A percentile compares a stretch with the other conserved stretches of the same genome.
These are phyloP conservation scores for Zaprionus kolodkinae DNA, from an alignment of 1,140 invertebrate genomes.

Conservation along the genomic window DNA sequence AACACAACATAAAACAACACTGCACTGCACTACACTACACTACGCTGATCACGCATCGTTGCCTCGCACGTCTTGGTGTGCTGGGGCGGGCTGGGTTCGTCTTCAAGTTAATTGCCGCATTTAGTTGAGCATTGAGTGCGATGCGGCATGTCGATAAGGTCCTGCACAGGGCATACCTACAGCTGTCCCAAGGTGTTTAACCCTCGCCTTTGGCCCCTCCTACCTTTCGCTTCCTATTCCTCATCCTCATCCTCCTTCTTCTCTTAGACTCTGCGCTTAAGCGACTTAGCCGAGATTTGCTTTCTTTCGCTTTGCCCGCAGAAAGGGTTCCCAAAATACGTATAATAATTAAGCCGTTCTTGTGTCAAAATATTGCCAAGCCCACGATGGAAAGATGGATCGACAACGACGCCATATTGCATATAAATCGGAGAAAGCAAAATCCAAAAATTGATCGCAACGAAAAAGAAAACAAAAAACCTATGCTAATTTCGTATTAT, in stretches of 20 bases:
- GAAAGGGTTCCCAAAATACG: not conserved
- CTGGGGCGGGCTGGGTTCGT: constrained; percentile 13
- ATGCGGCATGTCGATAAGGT: constrained; percentile 44
- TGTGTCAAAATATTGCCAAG: constrained; percentile 69
- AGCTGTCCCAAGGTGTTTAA: not conserved
- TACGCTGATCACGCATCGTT: constrained; percentile 51
- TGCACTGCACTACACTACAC: constrained; percentile 22
- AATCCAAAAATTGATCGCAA: too few species aligned
- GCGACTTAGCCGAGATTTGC: constrained; percentile 49
- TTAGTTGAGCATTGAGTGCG: constrained; percentile 46
- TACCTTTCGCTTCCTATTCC: not conserved
- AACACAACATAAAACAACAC: too few species aligned
- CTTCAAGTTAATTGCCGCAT: constrained; percentile 72
- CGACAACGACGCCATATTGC: not conserved
- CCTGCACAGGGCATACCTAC: not conserved
- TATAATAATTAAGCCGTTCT: constrained; percentile 68
- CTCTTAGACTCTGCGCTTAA: not conserved
- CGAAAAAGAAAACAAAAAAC: not conserved
- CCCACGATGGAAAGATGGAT: not conserved
- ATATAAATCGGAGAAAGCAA: not conserved
- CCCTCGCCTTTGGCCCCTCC: not conserved
- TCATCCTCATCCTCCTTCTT: not conserved
- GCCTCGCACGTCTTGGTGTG: constrained; percentile 23
- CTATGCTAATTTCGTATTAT: constrained; percentile 45
- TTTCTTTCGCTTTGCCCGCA: constrained; percentile 5